These are phyloP conservation scores for Python bivittatus DNA, from an alignment of 2,113 vertebrate species.

Conservation along the genomic window DNA sequence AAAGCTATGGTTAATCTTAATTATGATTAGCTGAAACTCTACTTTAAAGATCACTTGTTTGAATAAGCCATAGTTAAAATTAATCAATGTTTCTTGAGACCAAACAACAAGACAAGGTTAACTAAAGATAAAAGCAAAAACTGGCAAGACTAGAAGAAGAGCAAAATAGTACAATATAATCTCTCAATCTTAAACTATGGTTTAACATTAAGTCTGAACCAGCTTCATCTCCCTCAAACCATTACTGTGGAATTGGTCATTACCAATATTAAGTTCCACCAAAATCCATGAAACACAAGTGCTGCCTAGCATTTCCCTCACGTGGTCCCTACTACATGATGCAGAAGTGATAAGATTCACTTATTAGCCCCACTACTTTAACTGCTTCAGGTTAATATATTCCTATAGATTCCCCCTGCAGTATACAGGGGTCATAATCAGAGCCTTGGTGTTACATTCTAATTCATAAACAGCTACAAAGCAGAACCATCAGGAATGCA, in stretches of 20 bases:
- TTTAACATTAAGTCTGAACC: neutral
- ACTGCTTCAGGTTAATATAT: neutral
- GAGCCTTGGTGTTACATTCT: neutral
- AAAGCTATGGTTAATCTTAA: neutral
- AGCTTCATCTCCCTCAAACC: neutral
- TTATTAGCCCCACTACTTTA: neutral
- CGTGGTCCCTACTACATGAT: neutral
- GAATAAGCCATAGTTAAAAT: neutral
- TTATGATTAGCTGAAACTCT: neutral
- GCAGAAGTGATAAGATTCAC: neutral
- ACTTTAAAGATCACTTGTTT: neutral
- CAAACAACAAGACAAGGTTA: neutral
- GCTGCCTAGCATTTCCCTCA: neutral
- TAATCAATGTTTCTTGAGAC: neutral
- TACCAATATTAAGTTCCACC: neutral
- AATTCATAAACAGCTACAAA: neutral
- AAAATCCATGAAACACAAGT: neutral
- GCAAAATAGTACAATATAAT: neutral
- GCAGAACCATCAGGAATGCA: neutral
- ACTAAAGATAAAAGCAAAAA: neutral
- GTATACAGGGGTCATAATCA: neutral
- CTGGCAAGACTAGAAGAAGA: neutral
- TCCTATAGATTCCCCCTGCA: neutral
- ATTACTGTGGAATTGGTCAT: neutral
- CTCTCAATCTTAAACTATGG: neutral